Evolutionary conservation across 2,888 invertebrate genomes (phyloP).

Genomic region (Prionchulus punctatus): DNA sequence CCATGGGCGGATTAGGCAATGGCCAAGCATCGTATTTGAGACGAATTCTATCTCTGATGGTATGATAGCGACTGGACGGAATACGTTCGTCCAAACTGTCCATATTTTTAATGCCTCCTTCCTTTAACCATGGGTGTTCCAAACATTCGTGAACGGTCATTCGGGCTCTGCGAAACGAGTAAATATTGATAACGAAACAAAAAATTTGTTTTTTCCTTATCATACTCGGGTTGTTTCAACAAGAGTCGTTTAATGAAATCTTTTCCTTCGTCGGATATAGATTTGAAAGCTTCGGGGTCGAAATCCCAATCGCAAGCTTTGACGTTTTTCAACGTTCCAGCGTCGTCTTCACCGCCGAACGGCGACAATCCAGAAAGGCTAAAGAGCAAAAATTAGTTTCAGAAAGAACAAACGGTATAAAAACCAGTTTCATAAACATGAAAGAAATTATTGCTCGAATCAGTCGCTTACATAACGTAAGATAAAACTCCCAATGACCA

Average conservation of each 20-base stretch:
- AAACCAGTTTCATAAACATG: no score
- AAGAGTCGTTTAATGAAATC: conserved; percentile 89
- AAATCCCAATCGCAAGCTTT: conserved; percentile 99
- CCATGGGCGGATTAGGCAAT: conserved; percentile 70
- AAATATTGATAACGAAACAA: no score
- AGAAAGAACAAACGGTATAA: neutral
- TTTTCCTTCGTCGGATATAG: conserved; percentile 87
- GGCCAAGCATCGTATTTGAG: conserved; percentile 44
- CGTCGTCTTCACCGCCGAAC: conserved; percentile 95
- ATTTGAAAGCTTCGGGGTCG: conserved; percentile 80
- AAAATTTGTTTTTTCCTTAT: no score
- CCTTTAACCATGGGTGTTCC: conserved; percentile 81
- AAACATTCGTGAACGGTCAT: conserved; percentile 96
- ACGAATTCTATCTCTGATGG: conserved; percentile 69
- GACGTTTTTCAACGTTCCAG: conserved; percentile 92
- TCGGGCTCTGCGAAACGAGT: conserved; percentile 78
- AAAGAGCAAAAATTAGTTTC: conserved; percentile 14
- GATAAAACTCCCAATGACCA: conserved; percentile 98
- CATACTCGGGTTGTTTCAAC: conserved; percentile 77
- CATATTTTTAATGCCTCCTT: conserved; percentile 41
- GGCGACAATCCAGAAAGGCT: conserved; percentile 92
- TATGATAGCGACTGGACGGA: conserved; percentile 63
- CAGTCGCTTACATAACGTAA: conserved; percentile 74
- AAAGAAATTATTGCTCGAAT: no score
- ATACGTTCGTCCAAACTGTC: conserved; percentile 44